A percentile compares a stretch with the other conserved stretches of the same genome.
phyloP scores from a whole-genome alignment of 2,113 vertebrate genomes.

The Catharus bicknelli region DNA sequence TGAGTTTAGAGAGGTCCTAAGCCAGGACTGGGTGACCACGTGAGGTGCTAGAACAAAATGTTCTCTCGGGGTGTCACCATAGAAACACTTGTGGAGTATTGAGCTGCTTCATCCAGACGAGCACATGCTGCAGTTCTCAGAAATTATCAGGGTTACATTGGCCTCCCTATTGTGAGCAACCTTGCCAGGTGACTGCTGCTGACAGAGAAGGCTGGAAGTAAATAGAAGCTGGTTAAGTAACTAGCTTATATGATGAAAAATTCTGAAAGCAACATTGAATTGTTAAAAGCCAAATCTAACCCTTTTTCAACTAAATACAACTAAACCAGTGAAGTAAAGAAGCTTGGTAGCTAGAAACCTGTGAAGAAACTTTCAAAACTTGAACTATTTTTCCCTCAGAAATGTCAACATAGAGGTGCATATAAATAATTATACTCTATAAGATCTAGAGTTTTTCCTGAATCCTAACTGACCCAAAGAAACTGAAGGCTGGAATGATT shows the following conservation, averaged over 20 bases:
- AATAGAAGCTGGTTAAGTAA: neutral
- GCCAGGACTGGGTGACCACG: neutral
- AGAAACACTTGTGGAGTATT: constrained; percentile 7
- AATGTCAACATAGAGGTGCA: neutral
- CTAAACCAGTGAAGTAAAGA: neutral
- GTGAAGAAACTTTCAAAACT: neutral
- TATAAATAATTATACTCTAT: neutral
- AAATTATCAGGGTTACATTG: neutral
- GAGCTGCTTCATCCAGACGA: neutral
- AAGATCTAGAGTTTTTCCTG: neutral
- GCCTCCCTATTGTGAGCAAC: neutral
- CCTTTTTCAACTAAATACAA: neutral
- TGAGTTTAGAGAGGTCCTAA: neutral
- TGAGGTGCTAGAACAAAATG: constrained; percentile 11
- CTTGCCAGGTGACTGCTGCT: neutral
- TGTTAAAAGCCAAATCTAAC: neutral
- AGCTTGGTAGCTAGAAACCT: neutral
- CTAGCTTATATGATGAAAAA: neutral
- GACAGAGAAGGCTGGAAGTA: neutral
- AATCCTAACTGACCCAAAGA: constrained; percentile 13
- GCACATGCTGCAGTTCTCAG: neutral
- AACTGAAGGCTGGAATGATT: constrained; percentile 29
- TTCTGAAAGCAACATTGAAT: neutral
- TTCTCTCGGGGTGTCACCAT: neutral
- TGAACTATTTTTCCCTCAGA: neutral